Evolutionary conservation across 2,797 vertebrate species (phyloP).

Genomic region (Hoplostethus atlanticus): DNA sequence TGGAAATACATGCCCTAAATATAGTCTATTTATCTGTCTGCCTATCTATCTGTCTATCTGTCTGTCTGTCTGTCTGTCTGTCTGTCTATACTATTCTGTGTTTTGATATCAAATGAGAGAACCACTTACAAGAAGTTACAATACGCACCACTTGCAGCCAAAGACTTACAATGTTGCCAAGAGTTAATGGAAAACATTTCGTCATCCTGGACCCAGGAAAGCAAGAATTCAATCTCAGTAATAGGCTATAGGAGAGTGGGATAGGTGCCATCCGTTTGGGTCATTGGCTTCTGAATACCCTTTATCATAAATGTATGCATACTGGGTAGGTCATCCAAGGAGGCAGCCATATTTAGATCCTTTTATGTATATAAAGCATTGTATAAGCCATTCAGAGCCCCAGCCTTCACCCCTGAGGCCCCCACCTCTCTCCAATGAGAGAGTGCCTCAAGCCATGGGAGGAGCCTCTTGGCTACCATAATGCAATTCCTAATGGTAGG

Average conservation of each 20-base stretch:
- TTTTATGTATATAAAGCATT: slow-evolving; percentile 50
- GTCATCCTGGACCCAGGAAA: neutral
- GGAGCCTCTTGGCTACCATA: slow-evolving; percentile 48
- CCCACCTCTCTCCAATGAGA: slow-evolving; percentile 32
- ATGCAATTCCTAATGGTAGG: slow-evolving; percentile 42
- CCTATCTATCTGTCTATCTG: neutral
- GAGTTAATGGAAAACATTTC: slow-evolving; percentile 24
- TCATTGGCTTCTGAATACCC: slow-evolving; percentile 51
- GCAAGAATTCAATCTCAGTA: slow-evolving; percentile 40
- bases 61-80: neutral
- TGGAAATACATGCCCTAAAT: neutral
- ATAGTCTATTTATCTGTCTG: neutral
- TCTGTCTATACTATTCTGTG: neutral
- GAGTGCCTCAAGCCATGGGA: slow-evolving; percentile 38
- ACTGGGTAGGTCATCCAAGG: slow-evolving; percentile 36
- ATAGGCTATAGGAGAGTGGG: slow-evolving; percentile 27
- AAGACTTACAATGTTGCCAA: neutral
- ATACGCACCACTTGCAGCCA: neutral
- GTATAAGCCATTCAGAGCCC: slow-evolving; percentile 39
- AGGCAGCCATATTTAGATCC: slow-evolving; percentile 57
- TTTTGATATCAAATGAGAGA: slow-evolving; percentile 1
- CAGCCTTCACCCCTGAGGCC: slow-evolving; percentile 43
- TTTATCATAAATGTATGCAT: slow-evolving; percentile 42
- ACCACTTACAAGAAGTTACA: slow-evolving; percentile 1
- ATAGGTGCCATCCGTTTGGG: slow-evolving; percentile 48